phyloP scores from a whole-genome alignment of 2,888 invertebrate genomes.

The Rotaria macrura region DNA sequence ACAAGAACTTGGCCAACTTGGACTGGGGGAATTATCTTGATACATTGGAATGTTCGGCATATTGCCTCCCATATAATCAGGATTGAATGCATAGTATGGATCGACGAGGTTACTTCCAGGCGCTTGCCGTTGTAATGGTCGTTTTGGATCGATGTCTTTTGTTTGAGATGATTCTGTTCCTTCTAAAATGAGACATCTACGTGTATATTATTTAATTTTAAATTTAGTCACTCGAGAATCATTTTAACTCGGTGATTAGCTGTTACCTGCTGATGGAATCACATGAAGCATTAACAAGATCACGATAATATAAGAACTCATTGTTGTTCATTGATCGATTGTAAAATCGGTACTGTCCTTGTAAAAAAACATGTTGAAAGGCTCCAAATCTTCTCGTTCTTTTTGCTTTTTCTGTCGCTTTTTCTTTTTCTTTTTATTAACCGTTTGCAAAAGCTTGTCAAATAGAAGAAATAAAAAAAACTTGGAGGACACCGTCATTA shows the following conservation, averaged over 20 bases:
- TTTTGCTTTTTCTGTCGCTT: background rate
- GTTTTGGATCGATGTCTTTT: background rate
- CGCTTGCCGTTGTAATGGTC: background rate
- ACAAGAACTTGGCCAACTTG: background rate
- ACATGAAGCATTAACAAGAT: background rate
- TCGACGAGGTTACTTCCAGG: background rate
- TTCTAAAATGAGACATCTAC: background rate
- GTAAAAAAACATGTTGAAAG: background rate
- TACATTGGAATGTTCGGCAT: background rate
- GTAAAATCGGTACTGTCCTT: background rate
- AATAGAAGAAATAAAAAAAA: background rate
- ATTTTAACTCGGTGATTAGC: background rate
- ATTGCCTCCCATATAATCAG: background rate
- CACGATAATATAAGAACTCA: background rate
- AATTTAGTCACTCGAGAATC: background rate
- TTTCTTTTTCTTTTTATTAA: background rate
- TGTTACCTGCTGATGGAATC: background rate
- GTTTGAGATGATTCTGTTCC: background rate
- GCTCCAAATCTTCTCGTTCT: background rate
- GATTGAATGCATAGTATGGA: background rate
- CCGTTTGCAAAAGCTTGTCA: background rate
- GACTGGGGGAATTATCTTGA: background rate
- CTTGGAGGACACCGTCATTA: background rate
- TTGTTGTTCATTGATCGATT: background rate
- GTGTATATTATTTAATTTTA: too few relatives aligned